Evolutionary conservation across 2,797 vertebrate species (phyloP), one percentile per base, ranked within the genome.

Genomic region (Chrysolophus pictus): DNA sequence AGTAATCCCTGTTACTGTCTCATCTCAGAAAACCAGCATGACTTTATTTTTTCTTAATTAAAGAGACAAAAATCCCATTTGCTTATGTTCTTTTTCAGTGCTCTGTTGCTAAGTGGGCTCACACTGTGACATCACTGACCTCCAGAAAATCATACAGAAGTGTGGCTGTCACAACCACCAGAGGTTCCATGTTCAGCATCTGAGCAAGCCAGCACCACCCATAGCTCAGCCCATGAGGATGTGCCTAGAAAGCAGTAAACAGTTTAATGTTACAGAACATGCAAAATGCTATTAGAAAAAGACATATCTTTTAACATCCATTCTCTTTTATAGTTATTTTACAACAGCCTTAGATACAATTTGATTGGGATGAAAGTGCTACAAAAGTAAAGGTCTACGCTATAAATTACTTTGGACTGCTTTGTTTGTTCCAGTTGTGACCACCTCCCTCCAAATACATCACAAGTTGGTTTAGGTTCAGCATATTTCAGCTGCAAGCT

Each of bases 201-300:
- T 99, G 99, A 11, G 99, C 98, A 82, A 99, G 93, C 99, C 99
- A 99, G 8, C 98, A 98, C 99, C 99, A 99, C 41, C 99, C 99
- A 11, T 99, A 97, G 95, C 97, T 98, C 88, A 99, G 94, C 10
- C 99, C 99, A 11, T 99, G 99, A 83, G 98, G 98, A 80, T 97
- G 97, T 11, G 84, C 3, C 99, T 99, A 78, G 2, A 59, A 44
- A 69, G 47, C 42, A 44, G 44, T 14, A 68, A 47, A 47, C 82
- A 44, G 88, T 18, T n/a, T 41, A 46, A 26, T 28, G 10, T 9
- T 63, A 60, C 16, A n/a, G 0, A 0, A 53, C 18, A 31, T 56
- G 28, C 35, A 49, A 65, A 84, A 64, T 8, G 31, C 22, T 23
- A 1, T 19, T 53, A 81, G 28, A 68, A 84, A 10, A 18, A 68